Conservation (phyloP, 2,888 invertebrate species). For the Aplocera efformata region DNA sequence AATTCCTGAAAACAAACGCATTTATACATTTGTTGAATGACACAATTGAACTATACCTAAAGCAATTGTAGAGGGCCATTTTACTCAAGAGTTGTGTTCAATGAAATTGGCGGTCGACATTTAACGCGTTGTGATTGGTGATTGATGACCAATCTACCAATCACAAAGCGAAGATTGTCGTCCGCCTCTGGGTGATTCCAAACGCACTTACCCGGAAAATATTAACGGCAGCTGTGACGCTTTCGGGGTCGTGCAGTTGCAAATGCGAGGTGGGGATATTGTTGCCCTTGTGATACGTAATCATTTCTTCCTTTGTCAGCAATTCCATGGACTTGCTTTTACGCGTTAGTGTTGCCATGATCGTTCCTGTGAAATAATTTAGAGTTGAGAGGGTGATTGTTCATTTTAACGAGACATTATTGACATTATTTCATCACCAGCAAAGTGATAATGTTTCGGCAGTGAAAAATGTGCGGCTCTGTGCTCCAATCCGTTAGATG, state of each 20-base stretch:
- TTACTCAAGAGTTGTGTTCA: no score
- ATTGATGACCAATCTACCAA: no score
- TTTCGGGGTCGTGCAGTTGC: conserved; percentile 97
- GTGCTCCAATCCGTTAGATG: no score
- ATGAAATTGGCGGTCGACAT: no score
- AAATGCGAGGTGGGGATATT: conserved; percentile 96
- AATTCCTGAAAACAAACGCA: conserved; percentile 83
- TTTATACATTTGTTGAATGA: not conserved
- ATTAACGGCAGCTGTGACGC: conserved; percentile 92
- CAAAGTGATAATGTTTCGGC: no score
- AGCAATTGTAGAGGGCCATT: no score
- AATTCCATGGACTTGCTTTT: conserved; percentile 89
- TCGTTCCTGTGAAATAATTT: conserved; percentile 73
- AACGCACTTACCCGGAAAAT: conserved; percentile 89
- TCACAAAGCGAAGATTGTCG: no score
- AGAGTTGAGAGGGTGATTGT: no score
- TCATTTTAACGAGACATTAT: not conserved
- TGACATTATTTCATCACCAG: no score
- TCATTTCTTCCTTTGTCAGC: conserved; percentile 95
- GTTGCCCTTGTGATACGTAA: conserved; percentile 92
- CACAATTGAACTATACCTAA: not conserved
- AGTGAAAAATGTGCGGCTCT: no score
- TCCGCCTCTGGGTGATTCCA: no score
- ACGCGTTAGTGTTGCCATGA: conserved; percentile 91
- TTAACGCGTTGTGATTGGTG: no score